These are phyloP conservation scores for Aspidapion aeneum DNA, from an alignment of 2,888 invertebrate species.

Conservation along the genomic window DNA sequence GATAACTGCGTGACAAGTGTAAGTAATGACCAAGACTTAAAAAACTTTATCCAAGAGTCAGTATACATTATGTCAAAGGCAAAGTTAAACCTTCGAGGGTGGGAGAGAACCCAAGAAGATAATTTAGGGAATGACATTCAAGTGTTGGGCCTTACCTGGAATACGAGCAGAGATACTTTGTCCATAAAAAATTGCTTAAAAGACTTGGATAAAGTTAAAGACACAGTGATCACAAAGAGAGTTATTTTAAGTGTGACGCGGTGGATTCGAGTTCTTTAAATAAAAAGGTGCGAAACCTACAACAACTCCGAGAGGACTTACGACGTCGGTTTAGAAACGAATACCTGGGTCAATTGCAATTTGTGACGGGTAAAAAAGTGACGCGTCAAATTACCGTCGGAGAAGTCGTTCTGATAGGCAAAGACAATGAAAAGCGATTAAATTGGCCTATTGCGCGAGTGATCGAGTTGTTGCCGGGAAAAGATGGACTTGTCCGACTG, in stretches of 20 bases:
- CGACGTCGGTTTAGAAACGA: conserved; percentile 25
- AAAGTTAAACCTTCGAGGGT: conserved; percentile 24
- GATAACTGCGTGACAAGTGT: conserved; percentile 26
- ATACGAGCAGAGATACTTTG: conserved; percentile 10
- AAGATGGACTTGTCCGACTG: conserved; percentile 20
- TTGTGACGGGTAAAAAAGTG: conserved; percentile 8
- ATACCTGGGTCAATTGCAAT: conserved; percentile 26
- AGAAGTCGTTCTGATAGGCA: conserved; percentile 24
- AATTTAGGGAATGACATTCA: background rate
- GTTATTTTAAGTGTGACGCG: conserved; percentile 10
- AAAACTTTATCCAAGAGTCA: conserved; percentile 18
- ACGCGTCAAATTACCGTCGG: conserved; percentile 10
- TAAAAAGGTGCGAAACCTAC: conserved; percentile 21
- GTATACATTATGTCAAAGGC: conserved; percentile 16
- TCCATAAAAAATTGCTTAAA: conserved; percentile 8
- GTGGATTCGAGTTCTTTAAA: conserved; percentile 22
- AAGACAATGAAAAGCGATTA: conserved; percentile 22
- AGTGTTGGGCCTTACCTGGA: conserved; percentile 18
- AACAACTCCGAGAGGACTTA: conserved; percentile 28
- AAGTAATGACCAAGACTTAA: conserved; percentile 1
- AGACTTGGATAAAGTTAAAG: background rate
- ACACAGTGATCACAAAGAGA: conserved; percentile 9
- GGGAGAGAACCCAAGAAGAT: conserved; percentile 18
- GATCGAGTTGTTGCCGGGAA: conserved; percentile 22
- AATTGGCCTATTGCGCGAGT: conserved; percentile 24